Evolutionary conservation across 2,113 vertebrate species (phyloP).

Genomic region (Loxodonta africana): DNA sequence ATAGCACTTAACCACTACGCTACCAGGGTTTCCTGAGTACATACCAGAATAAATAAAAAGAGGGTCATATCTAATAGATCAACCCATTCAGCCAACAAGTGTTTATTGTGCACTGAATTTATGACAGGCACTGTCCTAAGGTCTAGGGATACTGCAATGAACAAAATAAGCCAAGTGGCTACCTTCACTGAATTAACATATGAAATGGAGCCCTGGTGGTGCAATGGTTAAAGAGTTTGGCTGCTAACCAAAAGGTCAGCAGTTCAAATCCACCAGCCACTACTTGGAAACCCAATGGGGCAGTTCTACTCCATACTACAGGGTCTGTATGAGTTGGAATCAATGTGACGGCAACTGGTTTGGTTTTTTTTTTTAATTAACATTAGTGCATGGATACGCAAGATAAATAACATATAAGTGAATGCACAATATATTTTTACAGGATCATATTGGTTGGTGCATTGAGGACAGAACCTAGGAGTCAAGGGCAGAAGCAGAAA

Average conservation of each 20-base stretch:
- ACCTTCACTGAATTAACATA: neutral
- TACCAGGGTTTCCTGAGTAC: neutral
- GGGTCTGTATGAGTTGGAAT: too few relatives aligned
- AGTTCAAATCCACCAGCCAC: too few relatives aligned
- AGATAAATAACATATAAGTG: slow-evolving; percentile 20
- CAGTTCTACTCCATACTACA: too few relatives aligned
- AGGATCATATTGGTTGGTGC: neutral
- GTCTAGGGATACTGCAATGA: neutral
- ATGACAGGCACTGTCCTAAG: neutral
- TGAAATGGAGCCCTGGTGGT: too few relatives aligned
- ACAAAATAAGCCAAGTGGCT: slow-evolving; percentile 2
- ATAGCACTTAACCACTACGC: too few relatives aligned
- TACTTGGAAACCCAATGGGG: too few relatives aligned
- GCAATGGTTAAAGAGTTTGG: too few relatives aligned
- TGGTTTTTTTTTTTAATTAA: neutral
- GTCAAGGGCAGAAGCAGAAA: neutral
- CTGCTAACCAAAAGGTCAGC: too few relatives aligned
- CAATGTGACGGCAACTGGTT: too few relatives aligned
- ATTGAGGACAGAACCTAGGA: neutral
- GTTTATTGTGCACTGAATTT: neutral
- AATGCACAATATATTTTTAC: neutral
- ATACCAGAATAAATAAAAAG: neutral
- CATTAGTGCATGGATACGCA: neutral
- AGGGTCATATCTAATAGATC: neutral
- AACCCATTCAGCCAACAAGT: neutral